These are phyloP conservation scores for Pterocles orientalis DNA, from an alignment of 2,113 vertebrate species.

Conservation along the genomic window DNA sequence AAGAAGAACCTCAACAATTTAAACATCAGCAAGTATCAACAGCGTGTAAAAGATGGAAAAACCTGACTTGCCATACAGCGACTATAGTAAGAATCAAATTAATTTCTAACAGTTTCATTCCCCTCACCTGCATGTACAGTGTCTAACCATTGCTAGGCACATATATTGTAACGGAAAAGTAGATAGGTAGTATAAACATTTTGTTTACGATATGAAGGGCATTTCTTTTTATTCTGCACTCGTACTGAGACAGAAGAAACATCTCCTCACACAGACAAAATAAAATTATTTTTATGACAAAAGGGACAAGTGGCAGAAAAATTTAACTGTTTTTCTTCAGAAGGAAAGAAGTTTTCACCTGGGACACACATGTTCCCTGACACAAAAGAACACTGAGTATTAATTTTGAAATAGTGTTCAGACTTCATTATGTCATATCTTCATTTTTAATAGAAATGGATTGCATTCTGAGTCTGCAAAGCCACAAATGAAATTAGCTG, in stretches of 20 bases:
- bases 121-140: slow-evolving; percentile 9
- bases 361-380: background rate
- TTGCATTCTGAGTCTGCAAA: background rate
- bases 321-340: background rate
- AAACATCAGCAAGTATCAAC: slow-evolving; percentile 3
- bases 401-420: slow-evolving; percentile 26
- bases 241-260: background rate
- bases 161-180: slow-evolving; percentile 25
- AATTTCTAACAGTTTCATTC: slow-evolving; percentile 60
- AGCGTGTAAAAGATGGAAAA: slow-evolving; percentile 4
- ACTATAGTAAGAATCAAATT: slow-evolving; percentile 19
- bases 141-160: background rate
- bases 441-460: background rate
- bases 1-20: background rate
- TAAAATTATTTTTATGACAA: background rate
- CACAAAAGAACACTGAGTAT: background rate
- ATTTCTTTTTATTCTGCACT: slow-evolving; percentile 44
- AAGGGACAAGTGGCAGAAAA: background rate
- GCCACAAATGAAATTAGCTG: background rate
- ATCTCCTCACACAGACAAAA: background rate
- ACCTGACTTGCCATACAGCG: background rate
- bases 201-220: slow-evolving; percentile 4
- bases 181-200: slow-evolving; percentile 36
- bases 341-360: background rate
- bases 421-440: background rate